Conservation (phyloP, 2,113 vertebrate species). For the Notechis scutatus region DNA sequence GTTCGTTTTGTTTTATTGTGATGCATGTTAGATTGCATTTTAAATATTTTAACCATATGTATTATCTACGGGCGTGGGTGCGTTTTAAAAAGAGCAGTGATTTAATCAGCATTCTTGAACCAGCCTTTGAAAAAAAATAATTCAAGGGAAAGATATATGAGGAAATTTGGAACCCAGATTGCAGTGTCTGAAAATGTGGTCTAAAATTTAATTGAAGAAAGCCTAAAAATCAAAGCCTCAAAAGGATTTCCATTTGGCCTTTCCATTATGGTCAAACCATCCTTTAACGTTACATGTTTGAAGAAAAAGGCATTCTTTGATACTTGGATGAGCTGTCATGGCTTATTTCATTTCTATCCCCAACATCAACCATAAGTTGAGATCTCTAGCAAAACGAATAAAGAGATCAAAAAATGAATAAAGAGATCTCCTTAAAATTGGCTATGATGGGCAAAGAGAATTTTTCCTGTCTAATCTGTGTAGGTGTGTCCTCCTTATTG, state of each 20-base stretch:
- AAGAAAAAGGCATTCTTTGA: neutral
- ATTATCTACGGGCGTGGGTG: neutral
- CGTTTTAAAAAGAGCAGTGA: neutral
- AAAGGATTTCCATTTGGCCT: neutral
- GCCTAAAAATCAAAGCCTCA: neutral
- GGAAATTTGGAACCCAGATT: neutral
- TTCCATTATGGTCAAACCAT: neutral
- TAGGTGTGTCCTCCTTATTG: neutral
- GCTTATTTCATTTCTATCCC: neutral
- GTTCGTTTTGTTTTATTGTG: neutral
- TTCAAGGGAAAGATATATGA: neutral
- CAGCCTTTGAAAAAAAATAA: neutral
- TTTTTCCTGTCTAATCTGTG: neutral
- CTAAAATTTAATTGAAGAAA: neutral
- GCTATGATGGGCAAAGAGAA: neutral
- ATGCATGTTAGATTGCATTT: neutral
- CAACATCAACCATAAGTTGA: neutral
- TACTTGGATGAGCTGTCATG: neutral
- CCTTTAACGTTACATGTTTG: neutral
- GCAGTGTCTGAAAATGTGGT: neutral
- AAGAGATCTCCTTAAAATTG: neutral
- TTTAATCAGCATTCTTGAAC: neutral
- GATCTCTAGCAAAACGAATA: constrained; percentile 16
- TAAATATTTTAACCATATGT: neutral
- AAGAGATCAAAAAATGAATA: constrained; percentile 11